Evolutionary conservation across 2,888 invertebrate genomes (phyloP), one percentile per base, ranked within the genome.

Genomic region (Ptilodon capucinus): DNA sequence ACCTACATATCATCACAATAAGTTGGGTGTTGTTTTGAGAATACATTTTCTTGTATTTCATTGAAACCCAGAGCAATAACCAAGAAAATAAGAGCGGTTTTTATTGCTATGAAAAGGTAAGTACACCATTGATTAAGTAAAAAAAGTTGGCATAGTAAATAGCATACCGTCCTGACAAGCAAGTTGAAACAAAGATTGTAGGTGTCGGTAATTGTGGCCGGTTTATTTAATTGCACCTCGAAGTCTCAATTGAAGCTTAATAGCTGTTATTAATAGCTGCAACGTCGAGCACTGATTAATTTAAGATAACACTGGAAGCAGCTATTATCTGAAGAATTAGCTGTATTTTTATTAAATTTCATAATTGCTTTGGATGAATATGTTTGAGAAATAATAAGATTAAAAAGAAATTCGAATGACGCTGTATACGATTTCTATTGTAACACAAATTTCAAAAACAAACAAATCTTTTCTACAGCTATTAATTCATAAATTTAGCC

Each of bases 161-260:
- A 34, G 50, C 42, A 36, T 35, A 30, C 21, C 18, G 2, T 41
- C 41, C 52, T 44, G 42, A 44, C 47, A 46, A 45, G 53, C 51
- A 53, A 65, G 46, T 57, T 57, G 57, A 68, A 52, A 54, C 51
- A 55, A 63, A 56, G 45, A 64, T 62, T 55, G 48, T 51, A 60
- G 56, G 51, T 54, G 57, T 46, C 23, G 30, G 51, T 61, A 60
- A 70, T 63, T 64, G 53, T 52, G 46, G 57, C 44, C 57, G 51
- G 60, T 59, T 63, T 60, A 57, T 52, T 64, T 70, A 68, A 71
- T 67, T 63, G 51, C 58, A 47, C 45, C 44, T 47, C 51, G 60
- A 72, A 68, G 64, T 56, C 63, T 72, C 65, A 64, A 74, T 74
- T 57, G 56, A 40, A 41, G 40, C 35, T 48, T 71, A 69, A 73